Conservation (phyloP, 2,113 vertebrate species). For the Pteronura brasiliensis region DNA sequence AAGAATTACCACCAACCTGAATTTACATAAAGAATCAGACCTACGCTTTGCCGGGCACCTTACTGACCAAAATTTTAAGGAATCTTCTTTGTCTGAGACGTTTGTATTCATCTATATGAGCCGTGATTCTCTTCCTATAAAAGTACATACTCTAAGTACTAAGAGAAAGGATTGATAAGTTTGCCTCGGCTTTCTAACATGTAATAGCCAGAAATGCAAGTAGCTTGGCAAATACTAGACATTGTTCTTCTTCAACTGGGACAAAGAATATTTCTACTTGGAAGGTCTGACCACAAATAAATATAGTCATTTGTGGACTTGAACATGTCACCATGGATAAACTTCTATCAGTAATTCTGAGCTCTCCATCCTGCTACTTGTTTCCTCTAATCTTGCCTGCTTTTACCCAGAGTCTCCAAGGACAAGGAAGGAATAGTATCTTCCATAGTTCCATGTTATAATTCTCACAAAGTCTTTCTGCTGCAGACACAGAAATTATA, state of each 20-base stretch:
- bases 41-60: background rate
- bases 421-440: background rate
- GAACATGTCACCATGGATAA: background rate
- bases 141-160: constrained; percentile 20
- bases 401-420: constrained; percentile 22
- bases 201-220: constrained; percentile 8
- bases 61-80: constrained; percentile 3
- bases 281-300: background rate
- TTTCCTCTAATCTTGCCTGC: constrained; percentile 9
- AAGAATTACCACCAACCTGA: constrained; percentile 26
- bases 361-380: background rate
- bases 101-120: background rate
- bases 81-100: constrained; percentile 2
- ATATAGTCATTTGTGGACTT: constrained; percentile 4
- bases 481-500: background rate
- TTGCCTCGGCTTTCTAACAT: constrained; percentile 18
- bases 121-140: background rate
- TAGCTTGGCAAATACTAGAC: constrained; percentile 21
- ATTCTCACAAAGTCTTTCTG: constrained; percentile 2
- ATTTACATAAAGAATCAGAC: constrained; percentile 46
- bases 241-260: background rate
- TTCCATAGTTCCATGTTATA: background rate
- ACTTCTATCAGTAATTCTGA: constrained; percentile 11
- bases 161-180: background rate
- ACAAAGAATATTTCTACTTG: constrained; percentile 29